Conservation (phyloP, 2,113 vertebrate genomes). For the Psilopsiagon aymara region DNA sequence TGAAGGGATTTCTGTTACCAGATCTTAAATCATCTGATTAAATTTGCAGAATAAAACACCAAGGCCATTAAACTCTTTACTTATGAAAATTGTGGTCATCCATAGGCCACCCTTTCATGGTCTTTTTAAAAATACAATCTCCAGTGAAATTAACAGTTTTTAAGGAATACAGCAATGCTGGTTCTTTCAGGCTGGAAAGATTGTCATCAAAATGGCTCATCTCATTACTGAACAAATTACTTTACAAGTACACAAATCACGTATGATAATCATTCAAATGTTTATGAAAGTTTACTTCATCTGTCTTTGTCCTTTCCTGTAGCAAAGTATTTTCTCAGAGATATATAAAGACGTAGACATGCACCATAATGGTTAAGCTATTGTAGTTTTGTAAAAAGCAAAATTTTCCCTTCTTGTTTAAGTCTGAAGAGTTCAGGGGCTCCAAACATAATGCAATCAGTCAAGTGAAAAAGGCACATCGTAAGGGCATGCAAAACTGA, state of each 20-base stretch:
- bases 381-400: not conserved
- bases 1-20: not conserved
- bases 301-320: not conserved
- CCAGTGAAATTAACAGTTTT: not conserved
- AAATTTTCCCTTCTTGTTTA: conserved; percentile 24
- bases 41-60: not conserved
- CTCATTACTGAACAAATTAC: not conserved
- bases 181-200: not conserved
- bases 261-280: not conserved
- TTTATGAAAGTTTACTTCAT: not conserved
- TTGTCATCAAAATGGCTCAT: not conserved
- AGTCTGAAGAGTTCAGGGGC: not conserved
- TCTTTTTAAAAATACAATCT: not conserved
- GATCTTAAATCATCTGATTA: not conserved
- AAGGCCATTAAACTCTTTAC: not conserved
- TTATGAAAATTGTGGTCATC: not conserved
- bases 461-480: conserved; percentile 28
- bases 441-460: not conserved
- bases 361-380: not conserved
- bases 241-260: not conserved
- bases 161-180: not conserved
- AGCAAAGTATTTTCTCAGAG: not conserved
- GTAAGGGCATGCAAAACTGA: conserved; percentile 43
- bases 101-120: not conserved
- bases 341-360: not conserved